phyloP scores from a whole-genome alignment of 2,888 invertebrate species.

The Sesia bembeciformis region DNA sequence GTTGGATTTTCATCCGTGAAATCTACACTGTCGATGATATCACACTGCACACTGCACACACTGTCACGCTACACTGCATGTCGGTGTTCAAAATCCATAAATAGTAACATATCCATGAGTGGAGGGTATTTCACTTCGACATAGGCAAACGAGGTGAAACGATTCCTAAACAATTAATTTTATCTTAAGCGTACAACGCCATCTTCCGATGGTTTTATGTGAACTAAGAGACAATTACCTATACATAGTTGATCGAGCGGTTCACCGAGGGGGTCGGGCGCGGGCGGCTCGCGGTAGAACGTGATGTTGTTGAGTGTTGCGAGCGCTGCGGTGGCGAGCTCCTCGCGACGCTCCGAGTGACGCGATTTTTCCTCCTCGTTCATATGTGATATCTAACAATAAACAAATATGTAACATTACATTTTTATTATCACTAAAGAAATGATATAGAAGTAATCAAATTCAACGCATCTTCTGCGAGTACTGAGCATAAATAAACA shows the following conservation, averaged over 20 bases:
- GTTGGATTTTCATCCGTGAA: too few species aligned
- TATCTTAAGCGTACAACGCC: neutral
- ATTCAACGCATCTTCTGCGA: too few species aligned
- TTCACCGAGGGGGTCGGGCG: conserved; percentile 78
- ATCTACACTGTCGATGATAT: too few species aligned
- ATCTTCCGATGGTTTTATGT: neutral
- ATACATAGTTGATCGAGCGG: conserved; percentile 83
- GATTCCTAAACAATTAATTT: too few species aligned
- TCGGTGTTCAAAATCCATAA: too few species aligned
- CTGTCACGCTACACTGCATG: too few species aligned
- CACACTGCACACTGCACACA: too few species aligned
- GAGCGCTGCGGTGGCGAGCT: conserved; percentile 83
- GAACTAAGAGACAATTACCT: conserved; percentile 23
- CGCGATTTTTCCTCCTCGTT: neutral
- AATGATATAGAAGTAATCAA: too few species aligned
- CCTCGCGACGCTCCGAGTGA: conserved; percentile 68
- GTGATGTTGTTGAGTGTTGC: conserved; percentile 91
- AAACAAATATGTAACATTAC: neutral
- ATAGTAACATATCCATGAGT: too few species aligned
- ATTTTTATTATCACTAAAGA: neutral
- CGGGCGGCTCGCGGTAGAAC: conserved; percentile 77
- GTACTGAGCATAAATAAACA: too few species aligned
- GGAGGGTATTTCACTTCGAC: too few species aligned
- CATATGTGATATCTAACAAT: neutral
- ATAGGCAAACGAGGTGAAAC: too few species aligned